Conservation (phyloP, 1,140 invertebrate species). For the Mamestra configurata region DNA sequence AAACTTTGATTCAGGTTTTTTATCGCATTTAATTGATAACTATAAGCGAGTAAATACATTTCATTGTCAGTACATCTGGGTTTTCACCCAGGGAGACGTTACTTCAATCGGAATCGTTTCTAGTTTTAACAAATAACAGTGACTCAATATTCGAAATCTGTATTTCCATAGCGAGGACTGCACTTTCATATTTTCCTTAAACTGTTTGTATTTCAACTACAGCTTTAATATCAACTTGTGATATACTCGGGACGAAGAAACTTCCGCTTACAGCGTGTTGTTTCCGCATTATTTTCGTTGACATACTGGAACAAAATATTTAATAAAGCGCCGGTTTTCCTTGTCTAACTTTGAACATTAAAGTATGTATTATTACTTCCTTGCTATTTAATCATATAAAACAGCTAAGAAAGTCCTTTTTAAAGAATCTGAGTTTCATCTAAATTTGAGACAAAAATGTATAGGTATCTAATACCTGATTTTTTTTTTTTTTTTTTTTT, state of each 20-base stretch:
- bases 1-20: too few species aligned
- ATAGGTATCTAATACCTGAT: too few species aligned
- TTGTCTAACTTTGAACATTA: background rate
- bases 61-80: too few species aligned
- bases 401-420: too few species aligned
- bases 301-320: background rate
- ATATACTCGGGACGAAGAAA: background rate
- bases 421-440: too few species aligned
- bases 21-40: too few species aligned
- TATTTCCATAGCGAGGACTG: background rate
- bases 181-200: background rate
- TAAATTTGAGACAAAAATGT: too few species aligned
- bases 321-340: background rate
- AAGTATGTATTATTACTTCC: conserved; percentile 7
- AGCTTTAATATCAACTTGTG: background rate
- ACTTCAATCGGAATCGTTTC: too few species aligned
- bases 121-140: background rate
- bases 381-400: background rate
- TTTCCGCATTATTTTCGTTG: conserved; percentile 1
- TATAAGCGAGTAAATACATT: too few species aligned
- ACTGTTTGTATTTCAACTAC: background rate
- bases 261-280: conserved; percentile 7
- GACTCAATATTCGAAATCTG: background rate
- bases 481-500: too few species aligned
- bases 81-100: too few species aligned